phyloP scores from a whole-genome alignment of 2,113 vertebrate genomes.

The Cepphus grylle region DNA sequence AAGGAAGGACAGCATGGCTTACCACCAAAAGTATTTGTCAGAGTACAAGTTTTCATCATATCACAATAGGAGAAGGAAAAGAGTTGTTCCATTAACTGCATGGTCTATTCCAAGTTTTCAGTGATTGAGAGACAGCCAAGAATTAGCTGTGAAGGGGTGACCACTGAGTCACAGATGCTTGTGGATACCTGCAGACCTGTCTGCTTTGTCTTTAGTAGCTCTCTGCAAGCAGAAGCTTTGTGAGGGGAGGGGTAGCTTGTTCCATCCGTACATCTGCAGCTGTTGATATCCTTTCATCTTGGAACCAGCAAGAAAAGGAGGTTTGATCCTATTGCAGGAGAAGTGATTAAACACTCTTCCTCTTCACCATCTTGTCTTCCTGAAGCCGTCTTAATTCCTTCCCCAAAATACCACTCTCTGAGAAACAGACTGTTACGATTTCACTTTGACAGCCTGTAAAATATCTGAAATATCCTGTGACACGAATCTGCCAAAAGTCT shows the following conservation, averaged over 20 bases:
- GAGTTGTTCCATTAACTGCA: neutral
- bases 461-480: neutral
- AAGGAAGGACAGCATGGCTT: neutral
- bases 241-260: neutral
- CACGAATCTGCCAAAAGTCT: neutral
- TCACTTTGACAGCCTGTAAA: conserved; percentile 15
- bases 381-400: neutral
- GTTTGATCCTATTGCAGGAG: neutral
- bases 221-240: neutral
- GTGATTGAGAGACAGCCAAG: neutral
- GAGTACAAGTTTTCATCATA: neutral
- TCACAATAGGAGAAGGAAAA: neutral
- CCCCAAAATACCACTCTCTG: neutral
- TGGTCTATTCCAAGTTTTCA: neutral
- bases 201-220: neutral
- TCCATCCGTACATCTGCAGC: neutral
- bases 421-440: neutral
- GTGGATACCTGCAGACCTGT: neutral
- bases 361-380: neutral
- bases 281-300: neutral
- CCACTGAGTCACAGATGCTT: neutral
- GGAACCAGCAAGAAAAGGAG: neutral
- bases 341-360: neutral
- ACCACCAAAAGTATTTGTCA: neutral
- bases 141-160: neutral